These are phyloP conservation scores for Caenorhabditis becei DNA, from an alignment of 2,888 invertebrate species.

Conservation along the genomic window DNA sequence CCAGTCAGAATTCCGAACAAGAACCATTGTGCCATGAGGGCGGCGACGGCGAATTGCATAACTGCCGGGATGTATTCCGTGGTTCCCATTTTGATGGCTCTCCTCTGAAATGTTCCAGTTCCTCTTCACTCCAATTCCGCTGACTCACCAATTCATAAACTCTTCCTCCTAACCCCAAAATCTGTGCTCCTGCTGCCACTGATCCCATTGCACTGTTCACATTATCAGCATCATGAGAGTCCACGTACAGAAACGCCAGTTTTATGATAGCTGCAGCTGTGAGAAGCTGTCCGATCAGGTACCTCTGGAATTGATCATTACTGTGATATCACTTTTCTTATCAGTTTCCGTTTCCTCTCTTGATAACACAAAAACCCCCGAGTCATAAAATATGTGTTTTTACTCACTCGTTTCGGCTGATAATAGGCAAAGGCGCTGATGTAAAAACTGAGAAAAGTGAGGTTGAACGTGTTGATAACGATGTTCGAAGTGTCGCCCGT, in stretches of 20 bases:
- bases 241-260: slow-evolving; percentile 75
- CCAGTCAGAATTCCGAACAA: slow-evolving; percentile 75
- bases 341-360: background rate
- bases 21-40: slow-evolving; percentile 77
- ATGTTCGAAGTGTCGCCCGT: slow-evolving; percentile 76
- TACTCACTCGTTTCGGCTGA: slow-evolving; percentile 77
- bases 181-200: slow-evolving; percentile 79
- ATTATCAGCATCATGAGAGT: slow-evolving; percentile 39
- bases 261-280: slow-evolving; percentile 61
- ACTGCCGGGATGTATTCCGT: slow-evolving; percentile 80
- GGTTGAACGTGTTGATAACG: slow-evolving; percentile 74
- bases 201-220: slow-evolving; percentile 74
- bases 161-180: slow-evolving; percentile 75
- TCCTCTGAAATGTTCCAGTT: slow-evolving; percentile 66
- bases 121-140: background rate
- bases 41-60: slow-evolving; percentile 77
- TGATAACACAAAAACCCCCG: slow-evolving; percentile 13
- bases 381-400: background rate
- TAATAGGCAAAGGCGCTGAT: slow-evolving; percentile 77
- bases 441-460: slow-evolving; percentile 74
- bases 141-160: slow-evolving; percentile 75
- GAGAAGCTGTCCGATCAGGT: slow-evolving; percentile 75
- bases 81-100: slow-evolving; percentile 72
- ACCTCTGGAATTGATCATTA: slow-evolving; percentile 68
- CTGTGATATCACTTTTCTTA: slow-evolving; percentile 17